phyloP scores from a whole-genome alignment of 2,113 vertebrate genomes.

The Gila orcuttii region DNA sequence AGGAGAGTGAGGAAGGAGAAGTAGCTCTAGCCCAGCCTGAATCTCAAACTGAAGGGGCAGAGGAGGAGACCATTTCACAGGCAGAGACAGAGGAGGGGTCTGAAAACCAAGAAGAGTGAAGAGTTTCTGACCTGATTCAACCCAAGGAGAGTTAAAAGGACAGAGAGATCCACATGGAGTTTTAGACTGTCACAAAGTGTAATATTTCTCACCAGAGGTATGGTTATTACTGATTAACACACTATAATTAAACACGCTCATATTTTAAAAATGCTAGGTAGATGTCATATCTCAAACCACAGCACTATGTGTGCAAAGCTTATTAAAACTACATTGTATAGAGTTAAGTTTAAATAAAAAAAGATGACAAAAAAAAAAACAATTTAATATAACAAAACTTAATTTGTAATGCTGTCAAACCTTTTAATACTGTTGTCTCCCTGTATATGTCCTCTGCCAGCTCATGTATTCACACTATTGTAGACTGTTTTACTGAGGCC shows the following conservation, averaged over 20 bases:
- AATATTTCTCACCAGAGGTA: not conserved
- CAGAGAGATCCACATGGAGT: constrained; percentile 5
- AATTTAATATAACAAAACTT: not conserved
- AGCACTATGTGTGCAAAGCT: not conserved
- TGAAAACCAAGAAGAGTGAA: constrained; percentile 55
- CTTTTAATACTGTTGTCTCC: not conserved
- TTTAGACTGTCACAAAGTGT: constrained; percentile 3
- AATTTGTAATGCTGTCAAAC: not conserved
- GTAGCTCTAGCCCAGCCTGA: constrained; percentile 46
- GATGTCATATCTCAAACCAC: not conserved
- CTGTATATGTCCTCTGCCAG: not conserved
- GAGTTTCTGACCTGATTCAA: constrained; percentile 7
- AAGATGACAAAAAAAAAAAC: not conserved
- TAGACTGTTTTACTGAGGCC: not conserved
- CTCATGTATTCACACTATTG: not conserved
- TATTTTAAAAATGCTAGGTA: not conserved
- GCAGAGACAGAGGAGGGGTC: constrained; percentile 52
- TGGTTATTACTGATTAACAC: constrained; percentile 7
- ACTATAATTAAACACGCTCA: not conserved
- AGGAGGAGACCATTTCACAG: constrained; percentile 25
- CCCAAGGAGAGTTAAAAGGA: not conserved
- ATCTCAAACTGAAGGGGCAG: constrained; percentile 57
- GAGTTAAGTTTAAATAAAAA: constrained; percentile 13
- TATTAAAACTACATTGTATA: not conserved
- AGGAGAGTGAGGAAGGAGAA: constrained; percentile 49